Evolutionary conservation across 2,113 vertebrate genomes (phyloP), one percentile per base, ranked within the genome.

Genomic region (Actenoides hombroni): DNA sequence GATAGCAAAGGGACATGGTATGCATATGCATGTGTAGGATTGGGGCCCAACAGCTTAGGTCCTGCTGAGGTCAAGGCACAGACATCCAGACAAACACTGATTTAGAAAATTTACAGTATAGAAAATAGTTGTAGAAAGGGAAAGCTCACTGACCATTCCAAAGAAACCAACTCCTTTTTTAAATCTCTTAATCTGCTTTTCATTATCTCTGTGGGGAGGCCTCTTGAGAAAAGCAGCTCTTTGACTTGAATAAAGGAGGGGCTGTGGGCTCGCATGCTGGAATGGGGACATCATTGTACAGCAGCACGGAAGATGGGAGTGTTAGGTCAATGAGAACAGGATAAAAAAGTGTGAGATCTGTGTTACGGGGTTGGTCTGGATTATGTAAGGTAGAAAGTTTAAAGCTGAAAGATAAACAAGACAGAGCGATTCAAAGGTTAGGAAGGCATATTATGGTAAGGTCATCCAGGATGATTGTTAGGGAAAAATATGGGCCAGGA

Each of bases 181-280:
- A 26, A 96, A 97, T 96, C 96, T 96, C 95, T 96, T 97, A 95
- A 96, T 97, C 95, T 96, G 96, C 93, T 96, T 97, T 97, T 96
- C 94, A 96, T 97, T 97, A 96, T 97, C 95, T 97, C 95, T 70
- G 80, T 93, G 95, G 94, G 96, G 94, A 95, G 96, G 95, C 93
- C 95, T 96, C 96, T 94, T 96, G 95, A 95, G 94, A 96, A 96
- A 96, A 96, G 95, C 92, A 92, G 90, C 83, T 95, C 95, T 96
- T 96, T 96, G 95, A 93, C 94, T 97, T 53, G 94, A 97, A 95
- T 96, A 95, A 97, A 94, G 92, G 94, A 93, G 93, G 95, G 95
- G 93, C 93, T 61, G 75, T 48, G 92, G 90, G 92, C 44, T 78
- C 56, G 79, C 83, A 59, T 9, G 80, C 90, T 92, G 93, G 85